Evolutionary conservation across 2,888 invertebrate genomes (phyloP).

Genomic region (Tillus elongatus): DNA sequence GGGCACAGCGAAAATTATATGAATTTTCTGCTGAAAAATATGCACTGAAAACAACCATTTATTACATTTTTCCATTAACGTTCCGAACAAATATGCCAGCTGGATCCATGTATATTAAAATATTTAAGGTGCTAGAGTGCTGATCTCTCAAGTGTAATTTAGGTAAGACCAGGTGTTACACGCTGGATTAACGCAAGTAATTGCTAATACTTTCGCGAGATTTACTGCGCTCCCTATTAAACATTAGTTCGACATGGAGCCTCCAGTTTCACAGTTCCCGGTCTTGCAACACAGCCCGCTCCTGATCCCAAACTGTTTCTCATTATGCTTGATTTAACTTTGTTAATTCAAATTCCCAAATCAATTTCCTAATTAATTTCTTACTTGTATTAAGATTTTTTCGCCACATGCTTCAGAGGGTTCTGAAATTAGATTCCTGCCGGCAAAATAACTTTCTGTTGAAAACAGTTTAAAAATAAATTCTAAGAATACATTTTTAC

Average conservation of each 20-base stretch:
- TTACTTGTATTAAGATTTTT: constrained; percentile 21
- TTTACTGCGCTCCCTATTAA: constrained; percentile 38
- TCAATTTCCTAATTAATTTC: constrained; percentile 34
- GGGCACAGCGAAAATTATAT: no score
- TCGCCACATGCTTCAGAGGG: no score
- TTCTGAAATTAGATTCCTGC: no score
- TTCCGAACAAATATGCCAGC: no score
- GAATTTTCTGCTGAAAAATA: no score
- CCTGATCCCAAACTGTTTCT: constrained; percentile 17
- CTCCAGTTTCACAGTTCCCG: constrained; percentile 7
- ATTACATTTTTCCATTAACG: no score
- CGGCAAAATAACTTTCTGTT: no score
- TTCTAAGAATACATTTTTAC: no score
- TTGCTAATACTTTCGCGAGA: constrained; percentile 41
- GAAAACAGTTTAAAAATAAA: no score
- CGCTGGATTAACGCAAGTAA: constrained; percentile 41
- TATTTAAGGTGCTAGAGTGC: constrained; percentile 25
- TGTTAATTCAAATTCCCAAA: constrained; percentile 35
- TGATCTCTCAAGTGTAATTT: constrained; percentile 33
- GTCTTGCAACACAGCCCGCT: neutral
- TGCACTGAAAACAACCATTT: no score
- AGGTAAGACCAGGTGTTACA: constrained; percentile 38
- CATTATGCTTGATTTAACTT: constrained; percentile 33
- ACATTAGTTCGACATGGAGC: constrained; percentile 37
- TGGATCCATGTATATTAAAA: constrained; percentile 20